Evolutionary conservation across 2,113 vertebrate genomes (phyloP), one percentile per base, ranked within the genome.

Genomic region (Oxygymnocypris stewartii): DNA sequence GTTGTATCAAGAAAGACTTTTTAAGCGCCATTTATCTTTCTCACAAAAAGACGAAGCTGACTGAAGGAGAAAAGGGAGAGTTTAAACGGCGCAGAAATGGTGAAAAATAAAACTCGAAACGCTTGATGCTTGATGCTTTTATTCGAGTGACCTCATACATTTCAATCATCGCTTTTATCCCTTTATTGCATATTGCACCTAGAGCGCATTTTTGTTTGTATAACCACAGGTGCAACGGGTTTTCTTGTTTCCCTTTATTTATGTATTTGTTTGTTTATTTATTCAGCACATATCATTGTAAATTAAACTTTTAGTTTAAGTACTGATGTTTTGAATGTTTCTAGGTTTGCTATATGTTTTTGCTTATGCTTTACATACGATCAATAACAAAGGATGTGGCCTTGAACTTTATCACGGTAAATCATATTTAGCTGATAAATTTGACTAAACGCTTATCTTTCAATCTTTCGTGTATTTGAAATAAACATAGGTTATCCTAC

Each of bases 1-100:
- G 91, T 88, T 92, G 90, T 93, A 91, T 92, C 91, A 92, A 91
- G 91, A 91, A 92, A 95, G 93, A 96, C 92, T 93, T 93, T 89
- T 91, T 87, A 88, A 86, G 90, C 79, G 90, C 91, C 85, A 88
- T 92, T 92, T 89, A 89, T 92, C 90, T 91, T 86, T 89, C 51
- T 84, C 88, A 85, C 88, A 90, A 90, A 90, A 92, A 92, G 93
- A 93, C 92, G 91, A 93, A 93, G 81, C 69, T 51, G 37, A 18
- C 80, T 54, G 75, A 44, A 88, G 69, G 89, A 91, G 89, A 84
- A 61, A 9, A 89, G 85, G 84, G 87, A 91, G 85, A 92, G 91
- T 85, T 82, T 86, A 89, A 88, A 73, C 87, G 84, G 85, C 84
- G 88, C 91, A 92, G 84, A 87, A 57, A 89, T 90, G 90, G 89